Base-by-base conservation (phyloP, 2,113 vertebrate species). In the Collichthys lucidus region DNA sequence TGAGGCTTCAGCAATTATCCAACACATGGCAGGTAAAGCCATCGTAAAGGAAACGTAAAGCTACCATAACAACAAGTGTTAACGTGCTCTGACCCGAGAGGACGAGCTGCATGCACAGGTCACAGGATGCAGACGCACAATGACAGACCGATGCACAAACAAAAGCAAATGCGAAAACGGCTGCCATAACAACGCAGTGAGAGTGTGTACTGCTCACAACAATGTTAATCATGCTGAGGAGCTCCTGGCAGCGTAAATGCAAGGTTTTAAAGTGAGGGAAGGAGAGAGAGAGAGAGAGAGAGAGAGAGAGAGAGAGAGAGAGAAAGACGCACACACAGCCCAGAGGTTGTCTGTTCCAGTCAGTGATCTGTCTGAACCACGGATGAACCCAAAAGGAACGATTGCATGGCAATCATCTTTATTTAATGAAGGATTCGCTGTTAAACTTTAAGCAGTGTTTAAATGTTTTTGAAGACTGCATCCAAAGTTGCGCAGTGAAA, bases 321-420 rank as follows among this genome's bases (percentile, higher is more conserved):
- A 47, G 56, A 79, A 57, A 68, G 20, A 63, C 52, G 40, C 52
- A 47, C 16, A 60, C 19, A 67, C 60, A 84, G 53, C 24, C 53
- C 55, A 70, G 47, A 77, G 67, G 53, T 80, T 79, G 63, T 86
- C 69, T 84, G 71, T 60, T 83, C 65, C 65, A 82, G 69, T 70
- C 69, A 56, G 77, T 47, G 57, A 88, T 69, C 72, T 70, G 53
- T 82, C 66, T 70, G 80, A 90, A 87, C 85, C 81, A n/a, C 17
- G 31, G 63, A 5, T 86, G 83, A 90, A 90, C 89, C 77, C 73
- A 63, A 75, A 77, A 26, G 62, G 57, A 89, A 79, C 44, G 79
- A 91, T 56, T 56, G 42, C 79, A 86, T 56, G 29, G 74, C 20
- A 35, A 68, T 88, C 79, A 76, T 80, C 46, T 82, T 67, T 75